Conservation (phyloP, 2,888 invertebrate genomes). For the Drosophila affinis region DNA sequence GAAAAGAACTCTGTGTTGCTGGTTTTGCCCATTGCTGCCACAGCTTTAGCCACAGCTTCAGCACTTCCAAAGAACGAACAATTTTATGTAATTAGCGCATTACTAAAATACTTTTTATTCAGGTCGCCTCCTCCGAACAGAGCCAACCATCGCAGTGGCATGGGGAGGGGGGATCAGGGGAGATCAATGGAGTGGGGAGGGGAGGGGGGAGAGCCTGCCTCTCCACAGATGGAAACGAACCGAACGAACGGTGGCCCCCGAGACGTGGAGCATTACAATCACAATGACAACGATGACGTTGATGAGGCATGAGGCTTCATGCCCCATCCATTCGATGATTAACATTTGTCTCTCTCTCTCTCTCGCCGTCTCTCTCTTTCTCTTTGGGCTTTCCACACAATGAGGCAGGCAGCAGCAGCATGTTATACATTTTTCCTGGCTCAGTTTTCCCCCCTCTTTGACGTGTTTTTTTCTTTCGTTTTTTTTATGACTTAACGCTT, state of each 20-base stretch:
- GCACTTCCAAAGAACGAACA: constrained; percentile 58
- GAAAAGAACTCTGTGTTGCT: constrained; percentile 29
- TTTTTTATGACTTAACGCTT: constrained; percentile 74
- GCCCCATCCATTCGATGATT: constrained; percentile 48
- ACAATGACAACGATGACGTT: constrained; percentile 59
- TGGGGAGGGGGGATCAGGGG: neutral
- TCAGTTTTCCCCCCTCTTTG: constrained; percentile 4
- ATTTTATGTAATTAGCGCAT: constrained; percentile 75
- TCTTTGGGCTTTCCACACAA: constrained; percentile 32
- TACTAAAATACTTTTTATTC: constrained; percentile 71
- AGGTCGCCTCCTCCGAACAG: constrained; percentile 55
- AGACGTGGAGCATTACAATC: constrained; percentile 7
- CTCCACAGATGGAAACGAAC: neutral
- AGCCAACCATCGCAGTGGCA: constrained; percentile 2
- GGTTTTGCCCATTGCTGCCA: neutral
- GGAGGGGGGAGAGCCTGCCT: neutral
- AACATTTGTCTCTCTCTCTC: constrained; percentile 64
- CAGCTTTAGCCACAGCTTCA: neutral
- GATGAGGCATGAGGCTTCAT: constrained; percentile 34
- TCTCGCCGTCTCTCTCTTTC: constrained; percentile 55
- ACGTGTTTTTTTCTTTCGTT: constrained; percentile 37
- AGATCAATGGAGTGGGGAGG: neutral
- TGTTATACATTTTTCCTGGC: constrained; percentile 20
- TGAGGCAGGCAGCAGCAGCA: constrained; percentile 32
- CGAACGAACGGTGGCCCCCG: neutral